Evolutionary conservation across 92 coral and sea anemone genomes (phyloP), one percentile per base, ranked within the genome.

Genomic region (Zoanthus sociatus): DNA sequence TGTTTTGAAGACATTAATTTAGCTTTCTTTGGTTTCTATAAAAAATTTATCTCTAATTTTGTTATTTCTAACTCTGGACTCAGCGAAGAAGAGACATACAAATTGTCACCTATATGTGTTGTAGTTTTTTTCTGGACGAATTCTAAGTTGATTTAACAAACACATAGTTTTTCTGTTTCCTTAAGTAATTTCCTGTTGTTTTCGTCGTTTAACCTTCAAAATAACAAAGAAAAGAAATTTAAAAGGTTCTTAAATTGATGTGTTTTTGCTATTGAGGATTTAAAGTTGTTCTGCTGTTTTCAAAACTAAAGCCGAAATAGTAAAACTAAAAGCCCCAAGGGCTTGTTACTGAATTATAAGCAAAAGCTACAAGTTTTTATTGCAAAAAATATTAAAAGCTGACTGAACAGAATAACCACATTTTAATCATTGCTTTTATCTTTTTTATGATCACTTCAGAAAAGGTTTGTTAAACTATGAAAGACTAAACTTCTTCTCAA

Each of bases 171-270:
- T 50, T 50, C 12, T 50, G 10, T 11, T 50, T 21, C 8, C 69
- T 63, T 17, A 63, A 63, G 69, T 63, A 63, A 63, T 63, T n/a
- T 63, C 69, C 69, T 63, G 69, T 63, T 63, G 9, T 63, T 17
- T 63, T 63, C 21, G 21, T 20, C 20, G n/a, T 11, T 70, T 70
- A 14, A 70, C 10, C 78, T 7, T 37, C 18, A 5, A 21, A 37
- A 47, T 70, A 45, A 63, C 17, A 75, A 75, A 37, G 12, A 14
- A 13, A 3, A 21, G 0, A 18, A 47, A 53, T 37, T 15, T 37
- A 30, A 20, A 14, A 48, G 61, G 31, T 13, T 14, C 60, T 3
- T 46, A 20, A 18, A 5, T 10, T 75, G 78, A 48, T n/a, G 69
- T 75, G 48, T 7, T 73, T 47, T 16, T 16, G 46, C 13, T 42